phyloP scores from a whole-genome alignment of 2,888 invertebrate species.

The Macroteleia sp. region DNA sequence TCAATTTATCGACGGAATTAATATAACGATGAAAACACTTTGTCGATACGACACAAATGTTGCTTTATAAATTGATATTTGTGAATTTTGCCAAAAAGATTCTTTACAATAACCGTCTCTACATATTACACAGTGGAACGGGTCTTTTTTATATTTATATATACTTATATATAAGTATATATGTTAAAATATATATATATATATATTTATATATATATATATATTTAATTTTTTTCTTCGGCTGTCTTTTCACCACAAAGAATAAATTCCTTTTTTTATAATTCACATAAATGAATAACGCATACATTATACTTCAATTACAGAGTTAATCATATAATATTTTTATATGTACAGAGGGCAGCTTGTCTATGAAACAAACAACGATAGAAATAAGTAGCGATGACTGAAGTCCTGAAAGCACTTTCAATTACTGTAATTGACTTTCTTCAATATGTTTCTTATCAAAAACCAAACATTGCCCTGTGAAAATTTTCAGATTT shows the following conservation, averaged over 20 bases:
- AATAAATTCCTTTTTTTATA: constrained; percentile 65
- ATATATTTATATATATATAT: no score
- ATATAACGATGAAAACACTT: no score
- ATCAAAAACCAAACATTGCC: constrained; percentile 8
- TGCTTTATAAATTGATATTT: background rate
- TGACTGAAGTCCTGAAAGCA: constrained; percentile 71
- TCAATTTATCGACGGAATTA: no score
- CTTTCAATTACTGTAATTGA: constrained; percentile 69
- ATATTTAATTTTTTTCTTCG: constrained; percentile 21
- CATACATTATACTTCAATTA: constrained; percentile 81
- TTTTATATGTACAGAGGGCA: constrained; percentile 81
- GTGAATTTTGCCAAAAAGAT: constrained; percentile 4
- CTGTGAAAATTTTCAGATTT: no score
- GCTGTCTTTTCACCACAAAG: constrained; percentile 58
- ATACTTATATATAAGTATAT: no score
- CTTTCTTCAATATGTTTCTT: constrained; percentile 51
- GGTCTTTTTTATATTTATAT: constrained; percentile 61
- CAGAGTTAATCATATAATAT: constrained; percentile 78
- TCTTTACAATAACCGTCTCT: constrained; percentile 30
- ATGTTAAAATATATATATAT: no score
- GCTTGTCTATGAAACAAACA: constrained; percentile 76
- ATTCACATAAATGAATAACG: constrained; percentile 80
- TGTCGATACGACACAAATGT: constrained; percentile 52
- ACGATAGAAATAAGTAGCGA: no score
- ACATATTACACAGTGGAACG: constrained; percentile 67